Evolutionary conservation across 2,113 vertebrate genomes (phyloP), one percentile per base, ranked within the genome.

Genomic region (Cynoglossus semilaevis): DNA sequence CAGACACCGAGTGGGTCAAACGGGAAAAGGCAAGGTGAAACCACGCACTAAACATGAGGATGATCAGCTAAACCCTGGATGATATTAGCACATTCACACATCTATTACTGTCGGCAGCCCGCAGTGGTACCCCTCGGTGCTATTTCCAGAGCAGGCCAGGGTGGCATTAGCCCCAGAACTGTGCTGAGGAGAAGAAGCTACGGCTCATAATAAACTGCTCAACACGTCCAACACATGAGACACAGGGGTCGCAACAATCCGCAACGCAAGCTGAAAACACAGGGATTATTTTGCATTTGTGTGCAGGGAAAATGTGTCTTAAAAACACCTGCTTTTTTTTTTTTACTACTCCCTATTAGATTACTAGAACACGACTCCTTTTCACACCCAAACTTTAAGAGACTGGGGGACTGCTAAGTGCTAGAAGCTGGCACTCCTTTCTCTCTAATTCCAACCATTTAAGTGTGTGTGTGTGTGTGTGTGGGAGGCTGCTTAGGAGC

Each of bases 1-100:
- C 67, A 88, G 29, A 89, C 58, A 79, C 59, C 76, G 17, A 89
- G 81, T 88, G 86, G 84, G 86, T 89, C 60, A 15, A 77, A 70
- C 2, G 74, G 63, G 79, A 79, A 76, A 77, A 58, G 57, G 42
- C 69, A 54, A 59, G 38, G 19, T 48, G 65, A 76, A 77, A 58
- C 54, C 61, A 37, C 51, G 52, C 29, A 44, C 65, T 68, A 63
- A 66, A 74, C 74, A 65, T 13, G 22, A 55, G 44, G 57, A 67
- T 60, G 52, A 77, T 81, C 70, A 62, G 60, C 54, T 76, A 74
- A 81, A 83, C 36, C 69, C 64, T 3, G 9, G 22, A 71, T 58
- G 62, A 80, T 72, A 75, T 82, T 80, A 81, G 60, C 66, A 58
- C 72, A 67, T 75, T 75, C 56, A 80, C 63, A 83, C 65, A 50